Evolutionary conservation across 2,888 invertebrate species (phyloP).

Genomic region (Incurvaria masculella): DNA sequence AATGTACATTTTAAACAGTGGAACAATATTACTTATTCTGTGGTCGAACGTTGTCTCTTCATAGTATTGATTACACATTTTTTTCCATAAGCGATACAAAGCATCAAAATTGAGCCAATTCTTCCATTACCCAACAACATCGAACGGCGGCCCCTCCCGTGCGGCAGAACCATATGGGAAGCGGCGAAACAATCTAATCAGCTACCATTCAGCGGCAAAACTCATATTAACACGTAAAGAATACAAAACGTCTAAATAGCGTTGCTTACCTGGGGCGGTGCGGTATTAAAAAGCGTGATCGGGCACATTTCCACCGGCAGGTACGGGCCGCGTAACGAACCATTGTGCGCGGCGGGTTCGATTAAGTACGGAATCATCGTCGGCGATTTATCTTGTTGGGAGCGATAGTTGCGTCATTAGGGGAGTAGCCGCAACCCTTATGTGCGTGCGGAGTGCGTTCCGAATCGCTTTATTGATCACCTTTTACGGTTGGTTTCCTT

Average conservation of each 20-base stretch:
- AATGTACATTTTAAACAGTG: too few species aligned
- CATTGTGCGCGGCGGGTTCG: constrained; percentile 49
- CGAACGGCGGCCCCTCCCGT: constrained; percentile 21
- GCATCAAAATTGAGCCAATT: too few species aligned
- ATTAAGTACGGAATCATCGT: constrained; percentile 33
- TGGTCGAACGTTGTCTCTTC: too few species aligned
- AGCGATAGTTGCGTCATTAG: background rate
- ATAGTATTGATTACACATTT: too few species aligned
- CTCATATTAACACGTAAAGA: constrained; percentile 12
- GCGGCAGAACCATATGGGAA: constrained; percentile 27
- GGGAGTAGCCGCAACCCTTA: background rate
- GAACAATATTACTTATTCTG: too few species aligned
- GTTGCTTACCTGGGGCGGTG: constrained; percentile 17
- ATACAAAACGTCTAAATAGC: constrained; percentile 6
- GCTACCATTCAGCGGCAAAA: constrained; percentile 34
- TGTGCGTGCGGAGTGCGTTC: background rate
- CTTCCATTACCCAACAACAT: constrained; percentile 51
- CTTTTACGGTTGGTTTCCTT: background rate
- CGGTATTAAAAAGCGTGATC: constrained; percentile 49
- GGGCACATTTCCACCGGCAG: constrained; percentile 33
- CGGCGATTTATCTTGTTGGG: constrained; percentile 31
- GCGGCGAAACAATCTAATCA: constrained; percentile 51
- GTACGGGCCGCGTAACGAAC: constrained; percentile 41
- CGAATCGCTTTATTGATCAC: background rate
- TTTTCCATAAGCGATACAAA: too few species aligned